Percentiles rank a stretch among this genome's conserved stretches.
phyloP scores from a whole-genome alignment of 2,888 invertebrate genomes.

The Ophonus ardosiacus region DNA sequence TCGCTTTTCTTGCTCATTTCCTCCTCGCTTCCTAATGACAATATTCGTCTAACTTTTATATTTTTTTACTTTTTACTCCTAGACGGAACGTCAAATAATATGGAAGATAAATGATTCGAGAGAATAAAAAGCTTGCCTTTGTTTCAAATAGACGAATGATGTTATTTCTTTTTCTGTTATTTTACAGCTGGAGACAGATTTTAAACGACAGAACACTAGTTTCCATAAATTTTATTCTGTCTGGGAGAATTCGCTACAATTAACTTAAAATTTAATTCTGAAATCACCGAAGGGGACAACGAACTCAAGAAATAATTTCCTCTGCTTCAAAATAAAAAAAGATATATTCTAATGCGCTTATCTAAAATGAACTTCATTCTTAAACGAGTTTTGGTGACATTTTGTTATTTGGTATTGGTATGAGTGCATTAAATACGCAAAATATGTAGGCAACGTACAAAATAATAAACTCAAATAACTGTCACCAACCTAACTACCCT shows the following conservation, averaged over 20 bases:
- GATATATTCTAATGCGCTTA: too few species aligned
- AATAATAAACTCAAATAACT: too few species aligned
- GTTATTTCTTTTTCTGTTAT: constrained; percentile 31
- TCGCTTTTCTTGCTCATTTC: constrained; percentile 52
- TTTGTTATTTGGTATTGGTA: too few species aligned
- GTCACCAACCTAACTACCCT: too few species aligned
- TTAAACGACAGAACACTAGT: constrained; percentile 23
- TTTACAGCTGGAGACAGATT: constrained; percentile 36
- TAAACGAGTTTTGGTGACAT: too few species aligned
- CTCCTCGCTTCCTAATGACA: constrained; percentile 47
- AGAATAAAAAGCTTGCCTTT: constrained; percentile 24
- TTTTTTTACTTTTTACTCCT: constrained; percentile 49
- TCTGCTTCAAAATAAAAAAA: too few species aligned
- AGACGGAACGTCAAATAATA: constrained; percentile 52
- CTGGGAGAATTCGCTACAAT: background rate
- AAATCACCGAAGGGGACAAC: background rate
- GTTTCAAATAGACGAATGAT: constrained; percentile 44
- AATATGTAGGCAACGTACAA: too few species aligned
- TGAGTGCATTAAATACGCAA: too few species aligned
- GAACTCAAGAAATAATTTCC: background rate
- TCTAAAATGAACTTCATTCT: too few species aligned
- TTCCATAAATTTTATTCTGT: constrained; percentile 9
- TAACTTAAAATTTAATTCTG: background rate
- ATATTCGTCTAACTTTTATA: constrained; percentile 52
- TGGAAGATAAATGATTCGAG: constrained; percentile 47